Evolutionary conservation across 2,888 invertebrate genomes (phyloP).

Genomic region (Lapara coniferarum): DNA sequence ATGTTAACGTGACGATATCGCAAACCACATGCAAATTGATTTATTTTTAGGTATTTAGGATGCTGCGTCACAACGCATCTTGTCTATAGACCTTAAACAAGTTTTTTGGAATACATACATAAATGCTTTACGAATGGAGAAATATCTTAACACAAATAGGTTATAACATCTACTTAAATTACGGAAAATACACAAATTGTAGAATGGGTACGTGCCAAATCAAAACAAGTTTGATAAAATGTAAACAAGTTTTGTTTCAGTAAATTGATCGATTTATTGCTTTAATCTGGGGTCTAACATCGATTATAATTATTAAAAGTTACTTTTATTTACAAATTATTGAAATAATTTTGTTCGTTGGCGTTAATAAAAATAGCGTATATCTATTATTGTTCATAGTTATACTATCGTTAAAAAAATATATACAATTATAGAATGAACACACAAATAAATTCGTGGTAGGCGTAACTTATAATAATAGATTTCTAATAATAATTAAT

Average conservation of each 20-base stretch:
- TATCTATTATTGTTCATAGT: too few relatives aligned
- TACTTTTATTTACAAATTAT: too few relatives aligned
- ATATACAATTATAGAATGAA: neutral
- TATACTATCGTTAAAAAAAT: too few relatives aligned
- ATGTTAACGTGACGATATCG: too few relatives aligned
- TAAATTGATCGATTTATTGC: too few relatives aligned
- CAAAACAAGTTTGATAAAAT: neutral
- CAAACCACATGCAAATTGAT: too few relatives aligned
- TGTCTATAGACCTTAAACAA: neutral
- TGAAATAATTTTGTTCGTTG: too few relatives aligned
- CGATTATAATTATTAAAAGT: too few relatives aligned
- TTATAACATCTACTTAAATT: neutral
- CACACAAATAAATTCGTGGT: neutral
- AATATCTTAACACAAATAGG: neutral
- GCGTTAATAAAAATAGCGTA: too few relatives aligned
- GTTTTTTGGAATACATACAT: conserved; percentile 11
- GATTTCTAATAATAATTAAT: neutral
- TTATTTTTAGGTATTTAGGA: neutral
- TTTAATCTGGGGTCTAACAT: too few relatives aligned
- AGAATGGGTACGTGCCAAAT: neutral
- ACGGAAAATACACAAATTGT: neutral
- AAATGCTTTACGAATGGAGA: conserved; percentile 16
- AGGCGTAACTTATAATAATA: neutral
- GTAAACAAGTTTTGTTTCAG: neutral
- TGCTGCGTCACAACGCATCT: neutral